Evolutionary conservation across 2,797 vertebrate genomes (phyloP).

Genomic region (Enteromius anoplus): DNA sequence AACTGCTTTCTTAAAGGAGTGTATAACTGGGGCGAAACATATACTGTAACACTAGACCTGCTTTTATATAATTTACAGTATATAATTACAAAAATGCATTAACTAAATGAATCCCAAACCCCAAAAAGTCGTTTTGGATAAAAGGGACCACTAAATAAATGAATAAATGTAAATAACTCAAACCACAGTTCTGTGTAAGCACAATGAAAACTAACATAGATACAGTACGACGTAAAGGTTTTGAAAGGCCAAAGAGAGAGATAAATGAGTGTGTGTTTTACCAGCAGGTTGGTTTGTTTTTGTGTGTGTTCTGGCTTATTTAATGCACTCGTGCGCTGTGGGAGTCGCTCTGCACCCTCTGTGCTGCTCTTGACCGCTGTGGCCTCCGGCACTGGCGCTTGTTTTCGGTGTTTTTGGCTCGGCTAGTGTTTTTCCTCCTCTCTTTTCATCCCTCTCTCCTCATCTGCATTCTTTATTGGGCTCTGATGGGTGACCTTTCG

Average conservation of each 20-base stretch:
- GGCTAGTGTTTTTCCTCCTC: constrained; percentile 14
- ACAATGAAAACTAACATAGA: neutral
- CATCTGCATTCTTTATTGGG: constrained; percentile 32
- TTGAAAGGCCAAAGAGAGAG: too few species aligned
- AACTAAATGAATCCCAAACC: neutral
- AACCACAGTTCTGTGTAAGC: neutral
- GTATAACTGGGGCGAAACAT: neutral
- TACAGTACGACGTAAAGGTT: neutral
- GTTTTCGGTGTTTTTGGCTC: constrained; percentile 21
- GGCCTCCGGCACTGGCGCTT: neutral
- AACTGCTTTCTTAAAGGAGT: neutral
- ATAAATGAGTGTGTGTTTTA: neutral
- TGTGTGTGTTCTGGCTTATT: constrained; percentile 25
- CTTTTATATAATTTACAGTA: neutral
- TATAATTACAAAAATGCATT: neutral
- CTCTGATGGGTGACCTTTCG: constrained; percentile 36
- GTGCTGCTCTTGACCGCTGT: constrained; percentile 28
- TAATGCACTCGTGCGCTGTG: constrained; percentile 23
- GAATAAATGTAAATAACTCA: neutral
- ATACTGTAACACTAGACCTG: neutral
- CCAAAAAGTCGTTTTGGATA: neutral
- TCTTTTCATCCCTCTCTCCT: constrained; percentile 8
- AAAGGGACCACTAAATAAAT: neutral
- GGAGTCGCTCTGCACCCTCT: constrained; percentile 20
- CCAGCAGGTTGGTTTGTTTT: constrained; percentile 17